Percentiles rank a stretch among this genome's conserved stretches.
Conservation (phyloP, 2,113 vertebrate genomes). For the Emydura subglobosa region DNA sequence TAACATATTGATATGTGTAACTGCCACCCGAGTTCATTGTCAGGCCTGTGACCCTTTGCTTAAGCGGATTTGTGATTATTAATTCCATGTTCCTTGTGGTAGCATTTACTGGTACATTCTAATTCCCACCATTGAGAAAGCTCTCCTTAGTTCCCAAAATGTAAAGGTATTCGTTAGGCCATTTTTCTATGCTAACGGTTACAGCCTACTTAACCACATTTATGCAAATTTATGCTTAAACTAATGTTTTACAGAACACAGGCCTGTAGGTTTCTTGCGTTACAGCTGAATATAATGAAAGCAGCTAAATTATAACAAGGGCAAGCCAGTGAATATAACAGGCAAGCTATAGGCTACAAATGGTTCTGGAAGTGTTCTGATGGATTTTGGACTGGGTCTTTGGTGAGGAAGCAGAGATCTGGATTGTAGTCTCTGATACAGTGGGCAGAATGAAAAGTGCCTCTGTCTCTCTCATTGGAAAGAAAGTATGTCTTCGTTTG, state of each 20-base stretch:
- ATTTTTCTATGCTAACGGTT: not conserved
- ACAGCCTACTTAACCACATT: not conserved
- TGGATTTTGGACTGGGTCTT: not conserved
- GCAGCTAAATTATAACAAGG: not conserved
- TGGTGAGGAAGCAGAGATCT: not conserved
- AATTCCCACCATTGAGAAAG: not conserved
- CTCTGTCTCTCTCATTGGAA: not conserved
- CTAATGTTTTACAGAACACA: not conserved
- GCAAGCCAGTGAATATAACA: not conserved
- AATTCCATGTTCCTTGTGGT: not conserved
- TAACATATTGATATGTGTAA: not conserved
- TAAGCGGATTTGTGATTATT: not conserved
- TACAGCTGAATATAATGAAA: not conserved
- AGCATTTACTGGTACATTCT: not conserved
- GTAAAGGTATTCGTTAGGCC: not conserved
- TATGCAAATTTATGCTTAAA: not conserved
- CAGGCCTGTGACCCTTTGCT: not conserved
- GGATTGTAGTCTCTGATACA: not conserved
- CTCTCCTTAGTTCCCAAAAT: not conserved
- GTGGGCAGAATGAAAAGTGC: not conserved
- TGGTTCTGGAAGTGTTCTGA: not conserved
- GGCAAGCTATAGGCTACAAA: not conserved
- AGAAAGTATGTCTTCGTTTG: not conserved
- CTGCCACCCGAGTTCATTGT: not conserved
- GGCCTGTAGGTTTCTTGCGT: not conserved